Conservation (phyloP, 1,140 invertebrate species). For the Penaeus indicus region DNA sequence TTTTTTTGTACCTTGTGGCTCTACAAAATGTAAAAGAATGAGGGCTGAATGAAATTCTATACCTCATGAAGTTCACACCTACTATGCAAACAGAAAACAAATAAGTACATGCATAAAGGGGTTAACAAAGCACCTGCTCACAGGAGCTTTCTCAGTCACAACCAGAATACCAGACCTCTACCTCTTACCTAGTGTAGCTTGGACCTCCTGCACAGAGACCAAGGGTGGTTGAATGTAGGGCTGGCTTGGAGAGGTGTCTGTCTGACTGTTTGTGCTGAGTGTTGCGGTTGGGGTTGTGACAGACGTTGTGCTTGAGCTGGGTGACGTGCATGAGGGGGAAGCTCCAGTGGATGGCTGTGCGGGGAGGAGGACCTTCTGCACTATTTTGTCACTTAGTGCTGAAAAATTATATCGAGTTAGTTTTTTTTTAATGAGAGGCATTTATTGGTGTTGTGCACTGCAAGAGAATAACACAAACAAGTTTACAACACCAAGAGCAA, state of each 20-base stretch:
- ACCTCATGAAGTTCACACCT: too few relatives aligned
- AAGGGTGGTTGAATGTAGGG: slow-evolving; percentile 55
- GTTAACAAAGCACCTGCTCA: too few relatives aligned
- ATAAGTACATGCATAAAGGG: too few relatives aligned
- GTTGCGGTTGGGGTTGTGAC: slow-evolving; percentile 2
- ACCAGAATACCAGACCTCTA: background rate
- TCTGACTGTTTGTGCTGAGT: slow-evolving; percentile 23
- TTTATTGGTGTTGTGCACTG: too few relatives aligned
- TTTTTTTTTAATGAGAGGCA: too few relatives aligned
- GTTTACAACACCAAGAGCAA: too few relatives aligned
- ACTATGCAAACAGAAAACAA: too few relatives aligned
- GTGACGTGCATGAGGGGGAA: slow-evolving; percentile 22
- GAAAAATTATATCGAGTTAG: too few relatives aligned
- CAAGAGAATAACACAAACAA: too few relatives aligned
- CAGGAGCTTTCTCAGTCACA: too few relatives aligned
- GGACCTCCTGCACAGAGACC: slow-evolving; percentile 57
- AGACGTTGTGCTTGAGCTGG: background rate
- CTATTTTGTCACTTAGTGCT: slow-evolving; percentile 20
- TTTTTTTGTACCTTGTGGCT: background rate
- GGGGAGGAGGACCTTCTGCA: slow-evolving; percentile 46
- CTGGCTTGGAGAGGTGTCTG: slow-evolving; percentile 31
- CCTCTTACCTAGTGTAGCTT: slow-evolving; percentile 53
- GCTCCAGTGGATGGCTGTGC: slow-evolving; percentile 22
- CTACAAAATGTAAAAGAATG: background rate
- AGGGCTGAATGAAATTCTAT: too few relatives aligned